Percentiles rank a stretch among this genome's conserved stretches.
phyloP scores from a whole-genome alignment of 2,888 invertebrate genomes.

The Glomeris marginata region DNA sequence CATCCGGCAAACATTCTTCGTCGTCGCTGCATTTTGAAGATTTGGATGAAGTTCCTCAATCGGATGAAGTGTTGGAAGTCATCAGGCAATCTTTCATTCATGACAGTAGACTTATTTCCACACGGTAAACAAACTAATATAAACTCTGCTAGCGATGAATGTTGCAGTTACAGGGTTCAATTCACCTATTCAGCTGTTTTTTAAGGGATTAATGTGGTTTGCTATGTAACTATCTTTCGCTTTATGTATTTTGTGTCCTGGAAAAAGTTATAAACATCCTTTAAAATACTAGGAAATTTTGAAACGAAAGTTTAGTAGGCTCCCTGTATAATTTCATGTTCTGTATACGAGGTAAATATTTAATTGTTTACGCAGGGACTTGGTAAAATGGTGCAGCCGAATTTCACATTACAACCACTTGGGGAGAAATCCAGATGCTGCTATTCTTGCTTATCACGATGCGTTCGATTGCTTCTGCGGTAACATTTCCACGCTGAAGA shows the following conservation, averaged over 20 bases:
- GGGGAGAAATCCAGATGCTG: conserved; percentile 33
- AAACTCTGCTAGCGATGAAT: too few relatives aligned
- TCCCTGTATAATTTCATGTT: too few relatives aligned
- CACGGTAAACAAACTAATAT: too few relatives aligned
- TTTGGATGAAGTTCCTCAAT: conserved; percentile 14
- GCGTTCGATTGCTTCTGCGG: conserved; percentile 83
- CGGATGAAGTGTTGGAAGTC: conserved; percentile 20
- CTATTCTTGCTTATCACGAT: conserved; percentile 52
- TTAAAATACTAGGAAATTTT: too few relatives aligned
- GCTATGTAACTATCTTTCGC: too few relatives aligned
- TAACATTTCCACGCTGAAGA: conserved; percentile 42
- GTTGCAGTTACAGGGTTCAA: not conserved
- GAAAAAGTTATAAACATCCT: too few relatives aligned
- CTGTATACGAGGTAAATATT: too few relatives aligned
- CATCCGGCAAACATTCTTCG: conserved; percentile 44
- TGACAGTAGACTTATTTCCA: conserved; percentile 28
- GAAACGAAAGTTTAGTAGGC: too few relatives aligned
- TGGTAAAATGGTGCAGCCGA: conserved; percentile 80
- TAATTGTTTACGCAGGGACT: conserved; percentile 48
- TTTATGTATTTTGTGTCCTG: too few relatives aligned
- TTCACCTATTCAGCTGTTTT: not conserved
- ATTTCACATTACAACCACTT: conserved; percentile 56
- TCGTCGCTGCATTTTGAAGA: conserved; percentile 13
- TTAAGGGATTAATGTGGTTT: not conserved
- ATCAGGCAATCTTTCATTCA: conserved; percentile 19